phyloP scores from a whole-genome alignment of 2,113 vertebrate species.

The Upupa epops region DNA sequence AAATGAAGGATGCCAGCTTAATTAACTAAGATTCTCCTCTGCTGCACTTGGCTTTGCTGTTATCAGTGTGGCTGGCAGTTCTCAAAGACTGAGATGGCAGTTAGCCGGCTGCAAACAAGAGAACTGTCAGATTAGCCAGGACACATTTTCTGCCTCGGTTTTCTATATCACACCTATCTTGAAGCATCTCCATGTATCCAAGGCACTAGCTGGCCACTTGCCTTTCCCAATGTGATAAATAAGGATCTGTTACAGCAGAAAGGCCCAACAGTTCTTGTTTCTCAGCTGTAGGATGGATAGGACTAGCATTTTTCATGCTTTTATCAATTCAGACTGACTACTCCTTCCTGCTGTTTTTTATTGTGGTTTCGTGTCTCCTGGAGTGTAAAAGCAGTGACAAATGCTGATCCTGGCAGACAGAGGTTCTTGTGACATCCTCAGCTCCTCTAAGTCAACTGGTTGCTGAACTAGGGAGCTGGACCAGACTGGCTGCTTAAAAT shows the following conservation, averaged over 20 bases:
- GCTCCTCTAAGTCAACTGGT: not conserved
- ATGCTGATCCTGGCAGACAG: not conserved
- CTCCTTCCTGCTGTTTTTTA: not conserved
- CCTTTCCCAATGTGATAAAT: slow-evolving; percentile 20
- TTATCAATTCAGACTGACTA: not conserved
- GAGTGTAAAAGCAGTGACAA: not conserved
- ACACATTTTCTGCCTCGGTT: slow-evolving; percentile 27
- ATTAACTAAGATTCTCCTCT: slow-evolving; percentile 41
- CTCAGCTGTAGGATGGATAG: not conserved
- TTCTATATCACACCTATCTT: slow-evolving; percentile 54
- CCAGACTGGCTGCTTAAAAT: not conserved
- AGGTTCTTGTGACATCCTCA: not conserved
- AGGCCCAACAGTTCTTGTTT: slow-evolving; percentile 8
- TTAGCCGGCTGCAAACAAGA: slow-evolving; percentile 47
- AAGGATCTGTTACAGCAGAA: slow-evolving; percentile 3
- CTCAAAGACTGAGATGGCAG: slow-evolving; percentile 43
- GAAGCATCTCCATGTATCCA: slow-evolving; percentile 60
- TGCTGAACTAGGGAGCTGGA: not conserved
- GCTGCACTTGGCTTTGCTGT: not conserved
- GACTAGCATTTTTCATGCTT: not conserved
- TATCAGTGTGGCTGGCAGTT: slow-evolving; percentile 1
- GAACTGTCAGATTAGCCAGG: slow-evolving; percentile 37
- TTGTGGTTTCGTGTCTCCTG: not conserved
- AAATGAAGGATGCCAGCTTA: slow-evolving; percentile 2
- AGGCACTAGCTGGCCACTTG: slow-evolving; percentile 33